Conservation (phyloP, 2,113 vertebrate species). For the Campylomormyrus tamandua region DNA sequence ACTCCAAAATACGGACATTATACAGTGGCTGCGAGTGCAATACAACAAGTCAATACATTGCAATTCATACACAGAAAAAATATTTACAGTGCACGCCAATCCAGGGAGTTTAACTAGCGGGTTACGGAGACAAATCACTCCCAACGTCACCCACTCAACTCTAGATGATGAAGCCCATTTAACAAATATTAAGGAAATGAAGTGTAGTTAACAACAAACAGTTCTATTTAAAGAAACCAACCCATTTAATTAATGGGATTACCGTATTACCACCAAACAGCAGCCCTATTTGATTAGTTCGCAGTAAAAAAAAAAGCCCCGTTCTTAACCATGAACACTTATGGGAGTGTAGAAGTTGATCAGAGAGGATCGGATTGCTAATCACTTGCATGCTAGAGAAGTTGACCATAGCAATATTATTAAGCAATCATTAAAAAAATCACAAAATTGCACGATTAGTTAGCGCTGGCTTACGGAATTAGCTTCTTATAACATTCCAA, state of each 20-base stretch:
- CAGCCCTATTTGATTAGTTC: neutral
- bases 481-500: neutral
- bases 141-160: neutral
- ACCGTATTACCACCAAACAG: neutral
- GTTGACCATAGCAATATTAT: neutral
- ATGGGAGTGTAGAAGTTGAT: neutral
- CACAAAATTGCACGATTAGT: neutral
- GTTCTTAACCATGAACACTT: neutral
- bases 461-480: neutral
- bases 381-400: neutral
- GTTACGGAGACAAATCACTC: neutral
- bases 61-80: neutral
- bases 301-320: neutral
- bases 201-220: neutral
- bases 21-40: neutral
- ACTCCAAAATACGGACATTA: neutral
- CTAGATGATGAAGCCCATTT: neutral
- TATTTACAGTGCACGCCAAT: neutral
- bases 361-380: neutral
- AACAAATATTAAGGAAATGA: neutral
- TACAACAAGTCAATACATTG: neutral
- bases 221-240: neutral
- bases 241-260: neutral
- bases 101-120: neutral
- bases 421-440: neutral